Conservation (phyloP, 2,888 invertebrate species). For the Dryomyza anilis region DNA sequence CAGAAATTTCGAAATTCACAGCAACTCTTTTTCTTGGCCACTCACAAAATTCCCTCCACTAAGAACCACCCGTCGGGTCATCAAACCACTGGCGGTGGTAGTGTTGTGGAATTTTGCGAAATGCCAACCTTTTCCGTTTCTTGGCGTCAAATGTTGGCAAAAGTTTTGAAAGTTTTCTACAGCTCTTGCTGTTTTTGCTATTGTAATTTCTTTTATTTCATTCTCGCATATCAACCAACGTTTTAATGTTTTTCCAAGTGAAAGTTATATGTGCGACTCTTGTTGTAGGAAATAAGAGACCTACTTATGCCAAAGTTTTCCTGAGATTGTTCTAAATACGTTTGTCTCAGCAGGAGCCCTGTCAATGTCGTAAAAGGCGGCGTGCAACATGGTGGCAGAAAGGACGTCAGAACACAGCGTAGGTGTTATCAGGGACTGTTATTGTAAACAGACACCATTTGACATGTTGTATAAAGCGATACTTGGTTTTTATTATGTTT, state of each 20-base stretch:
- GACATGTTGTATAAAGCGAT: background rate
- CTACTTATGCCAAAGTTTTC: conserved; percentile 20
- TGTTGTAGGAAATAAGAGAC: conserved; percentile 27
- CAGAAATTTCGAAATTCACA: no score
- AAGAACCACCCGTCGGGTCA: no score
- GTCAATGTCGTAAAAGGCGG: conserved; percentile 15
- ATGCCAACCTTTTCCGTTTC: conserved; percentile 4
- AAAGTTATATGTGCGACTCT: conserved; percentile 11
- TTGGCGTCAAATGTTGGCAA: conserved; percentile 17
- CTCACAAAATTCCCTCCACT: no score
- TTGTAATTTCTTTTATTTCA: conserved; percentile 18
- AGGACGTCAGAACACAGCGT: background rate
- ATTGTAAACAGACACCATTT: conserved; percentile 13
- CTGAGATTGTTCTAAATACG: conserved; percentile 9
- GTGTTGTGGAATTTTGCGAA: conserved; percentile 9
- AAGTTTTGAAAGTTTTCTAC: conserved; percentile 13
- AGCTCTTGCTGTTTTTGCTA: conserved; percentile 7
- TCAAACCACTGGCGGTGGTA: no score
- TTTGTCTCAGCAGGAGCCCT: background rate
- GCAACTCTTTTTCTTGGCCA: no score
- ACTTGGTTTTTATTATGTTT: background rate
- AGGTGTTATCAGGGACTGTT: background rate
- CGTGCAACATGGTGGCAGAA: background rate
- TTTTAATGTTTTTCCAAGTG: conserved; percentile 19
- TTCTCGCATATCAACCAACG: conserved; percentile 16